These are phyloP conservation scores for Petrophora chlorosata DNA, from an alignment of 2,888 invertebrate genomes.

Conservation along the genomic window DNA sequence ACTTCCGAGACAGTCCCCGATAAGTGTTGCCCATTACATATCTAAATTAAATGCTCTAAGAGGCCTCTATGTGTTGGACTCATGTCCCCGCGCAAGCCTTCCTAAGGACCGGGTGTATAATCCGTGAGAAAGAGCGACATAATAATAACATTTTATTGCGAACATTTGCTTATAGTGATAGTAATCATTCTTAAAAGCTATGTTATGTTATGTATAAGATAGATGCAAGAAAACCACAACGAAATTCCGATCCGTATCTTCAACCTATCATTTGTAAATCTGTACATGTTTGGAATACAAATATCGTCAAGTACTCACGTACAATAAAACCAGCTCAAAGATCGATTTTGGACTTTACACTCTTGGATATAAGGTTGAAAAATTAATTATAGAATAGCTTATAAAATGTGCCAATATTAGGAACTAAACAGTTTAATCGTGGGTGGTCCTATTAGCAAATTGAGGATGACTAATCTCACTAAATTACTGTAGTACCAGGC, in stretches of 20 bases:
- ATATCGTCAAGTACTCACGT: conserved; percentile 10
- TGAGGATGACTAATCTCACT: conserved; percentile 7
- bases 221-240: conserved; percentile 2
- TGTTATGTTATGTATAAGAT: too few species aligned
- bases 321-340: background rate
- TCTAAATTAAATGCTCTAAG: too few species aligned
- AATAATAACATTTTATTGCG: too few species aligned
- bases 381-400: background rate
- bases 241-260: conserved; percentile 19
- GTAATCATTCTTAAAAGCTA: too few species aligned
- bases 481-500: too few species aligned
- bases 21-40: too few species aligned
- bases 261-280: conserved; percentile 24
- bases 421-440: conserved; percentile 15
- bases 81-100: too few species aligned
- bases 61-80: too few species aligned
- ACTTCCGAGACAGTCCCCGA: too few species aligned
- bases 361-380: conserved; percentile 4
- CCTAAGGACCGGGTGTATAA: too few species aligned
- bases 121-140: too few species aligned
- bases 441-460: conserved; percentile 20
- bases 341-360: conserved; percentile 5
- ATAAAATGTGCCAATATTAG: conserved; percentile 27
- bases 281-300: conserved; percentile 34
- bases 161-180: too few species aligned